Percentiles rank a stretch among this genome's conserved stretches.
phyloP scores from a whole-genome alignment of 2,888 invertebrate species.

The Teleogryllus oceanicus region DNA sequence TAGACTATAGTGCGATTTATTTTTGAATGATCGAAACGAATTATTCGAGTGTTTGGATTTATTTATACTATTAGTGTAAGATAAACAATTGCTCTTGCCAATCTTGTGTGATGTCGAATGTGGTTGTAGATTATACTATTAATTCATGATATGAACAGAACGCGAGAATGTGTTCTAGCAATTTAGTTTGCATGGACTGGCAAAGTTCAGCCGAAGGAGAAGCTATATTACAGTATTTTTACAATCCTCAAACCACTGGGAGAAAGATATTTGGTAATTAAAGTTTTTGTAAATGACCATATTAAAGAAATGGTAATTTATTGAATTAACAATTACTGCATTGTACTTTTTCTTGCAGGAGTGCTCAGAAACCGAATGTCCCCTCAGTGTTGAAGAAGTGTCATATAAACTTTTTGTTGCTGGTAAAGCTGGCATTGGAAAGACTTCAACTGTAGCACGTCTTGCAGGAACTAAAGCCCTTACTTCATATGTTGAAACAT shows the following conservation, averaged over 20 bases:
- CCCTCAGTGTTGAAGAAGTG: slow-evolving; percentile 53
- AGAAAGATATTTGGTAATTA: slow-evolving; percentile 39
- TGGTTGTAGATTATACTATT: too few relatives aligned
- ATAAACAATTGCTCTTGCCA: too few relatives aligned
- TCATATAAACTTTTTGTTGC: slow-evolving; percentile 56
- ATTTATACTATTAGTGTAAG: too few relatives aligned
- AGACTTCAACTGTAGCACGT: slow-evolving; percentile 52
- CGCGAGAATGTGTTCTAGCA: slow-evolving; percentile 22
- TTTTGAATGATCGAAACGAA: too few relatives aligned
- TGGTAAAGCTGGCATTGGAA: slow-evolving; percentile 55
- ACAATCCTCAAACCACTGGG: slow-evolving; percentile 39
- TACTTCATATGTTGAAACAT: slow-evolving; percentile 47
- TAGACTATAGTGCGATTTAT: too few relatives aligned
- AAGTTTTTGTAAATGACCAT: background rate
- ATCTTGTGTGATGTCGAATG: too few relatives aligned
- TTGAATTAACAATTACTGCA: background rate
- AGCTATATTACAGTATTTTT: slow-evolving; percentile 43
- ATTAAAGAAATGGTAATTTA: background rate
- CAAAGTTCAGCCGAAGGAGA: slow-evolving; percentile 45
- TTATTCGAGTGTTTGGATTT: too few relatives aligned
- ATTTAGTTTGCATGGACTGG: slow-evolving; percentile 42
- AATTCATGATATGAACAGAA: too few relatives aligned
- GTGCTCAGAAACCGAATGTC: slow-evolving; percentile 52
- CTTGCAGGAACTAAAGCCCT: slow-evolving; percentile 50
- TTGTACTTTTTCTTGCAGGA: slow-evolving; percentile 43